These are phyloP conservation scores for Brachypodius melanocephalos DNA, from an alignment of 2,113 vertebrate species.

Conservation along the genomic window DNA sequence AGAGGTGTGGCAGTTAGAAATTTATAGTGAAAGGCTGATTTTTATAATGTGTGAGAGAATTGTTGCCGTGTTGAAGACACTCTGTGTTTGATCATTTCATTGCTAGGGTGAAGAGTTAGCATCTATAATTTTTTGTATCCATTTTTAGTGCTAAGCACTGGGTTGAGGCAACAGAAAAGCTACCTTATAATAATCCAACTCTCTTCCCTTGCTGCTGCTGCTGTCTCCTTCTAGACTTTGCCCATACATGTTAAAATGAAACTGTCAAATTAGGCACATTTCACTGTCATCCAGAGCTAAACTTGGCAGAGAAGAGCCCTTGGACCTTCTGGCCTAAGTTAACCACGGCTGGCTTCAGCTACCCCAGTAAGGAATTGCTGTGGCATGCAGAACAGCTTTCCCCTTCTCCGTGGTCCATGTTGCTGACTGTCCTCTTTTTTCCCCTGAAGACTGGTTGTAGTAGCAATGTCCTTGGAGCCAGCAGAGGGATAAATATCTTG, in stretches of 20 bases:
- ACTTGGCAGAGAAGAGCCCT: conserved; percentile 55
- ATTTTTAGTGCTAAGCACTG: background rate
- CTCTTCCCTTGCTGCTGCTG: conserved; percentile 11
- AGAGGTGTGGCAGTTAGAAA: background rate
- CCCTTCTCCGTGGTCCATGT: fast-evolving
- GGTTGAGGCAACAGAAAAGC: background rate
- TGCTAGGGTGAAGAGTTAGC: background rate
- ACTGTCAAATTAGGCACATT: conserved; percentile 63
- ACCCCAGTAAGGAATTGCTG: background rate
- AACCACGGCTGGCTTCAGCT: conserved; percentile 43
- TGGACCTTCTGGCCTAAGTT: conserved; percentile 65
- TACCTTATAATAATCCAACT: background rate
- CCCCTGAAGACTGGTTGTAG: background rate
- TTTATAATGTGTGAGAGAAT: background rate
- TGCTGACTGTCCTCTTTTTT: background rate
- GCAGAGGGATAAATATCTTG: background rate
- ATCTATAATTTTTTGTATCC: background rate
- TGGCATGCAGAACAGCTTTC: background rate
- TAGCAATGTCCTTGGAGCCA: background rate
- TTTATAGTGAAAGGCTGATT: background rate
- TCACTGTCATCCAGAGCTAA: conserved; percentile 58
- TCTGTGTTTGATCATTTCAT: background rate
- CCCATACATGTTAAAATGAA: conserved; percentile 57
- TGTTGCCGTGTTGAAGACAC: background rate
- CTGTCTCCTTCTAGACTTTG: conserved; percentile 24